A percentile compares a stretch with the other conserved stretches of the same genome.
Evolutionary conservation across 2,888 invertebrate species (phyloP).

Genomic region (Fabriciana adippe): DNA sequence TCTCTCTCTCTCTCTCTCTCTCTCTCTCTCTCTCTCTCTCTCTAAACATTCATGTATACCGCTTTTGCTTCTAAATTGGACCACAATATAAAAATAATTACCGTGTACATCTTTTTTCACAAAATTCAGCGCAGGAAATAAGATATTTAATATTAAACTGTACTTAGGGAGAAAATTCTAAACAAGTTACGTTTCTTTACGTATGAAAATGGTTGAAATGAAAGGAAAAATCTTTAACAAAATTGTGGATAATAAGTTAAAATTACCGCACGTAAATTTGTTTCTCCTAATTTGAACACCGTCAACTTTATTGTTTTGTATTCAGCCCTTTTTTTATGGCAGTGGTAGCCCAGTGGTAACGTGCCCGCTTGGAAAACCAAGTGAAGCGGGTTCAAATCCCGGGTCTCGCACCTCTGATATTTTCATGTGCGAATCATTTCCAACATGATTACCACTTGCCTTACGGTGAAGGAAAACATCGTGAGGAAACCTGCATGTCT

Average conservation of each 20-base stretch:
- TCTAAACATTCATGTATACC: neutral
- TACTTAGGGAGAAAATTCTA: neutral
- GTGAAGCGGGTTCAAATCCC: too few species aligned
- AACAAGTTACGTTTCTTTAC: constrained; percentile 18
- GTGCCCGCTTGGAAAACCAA: too few species aligned
- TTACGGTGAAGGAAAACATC: too few species aligned
- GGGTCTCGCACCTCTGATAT: too few species aligned
- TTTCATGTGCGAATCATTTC: too few species aligned
- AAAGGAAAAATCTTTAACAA: constrained; percentile 7
- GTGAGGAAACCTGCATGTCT: too few species aligned
- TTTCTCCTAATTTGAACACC: too few species aligned
- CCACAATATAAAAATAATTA: constrained; percentile 3
- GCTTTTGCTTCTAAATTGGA: neutral
- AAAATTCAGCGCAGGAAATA: constrained; percentile 11
- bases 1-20: too few species aligned
- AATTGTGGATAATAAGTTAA: constrained; percentile 6
- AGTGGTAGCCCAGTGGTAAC: too few species aligned
- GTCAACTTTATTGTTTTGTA: neutral
- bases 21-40: too few species aligned
- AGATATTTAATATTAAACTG: constrained; percentile 16
- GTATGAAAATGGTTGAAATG: neutral
- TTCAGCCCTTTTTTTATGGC: too few species aligned
- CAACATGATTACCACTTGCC: too few species aligned
- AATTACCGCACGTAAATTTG: neutral
- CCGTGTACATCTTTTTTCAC: constrained; percentile 9